Evolutionary conservation across 2,113 vertebrate species (phyloP), one percentile per base, ranked within the genome.

Genomic region (Anthoscopus minutus): DNA sequence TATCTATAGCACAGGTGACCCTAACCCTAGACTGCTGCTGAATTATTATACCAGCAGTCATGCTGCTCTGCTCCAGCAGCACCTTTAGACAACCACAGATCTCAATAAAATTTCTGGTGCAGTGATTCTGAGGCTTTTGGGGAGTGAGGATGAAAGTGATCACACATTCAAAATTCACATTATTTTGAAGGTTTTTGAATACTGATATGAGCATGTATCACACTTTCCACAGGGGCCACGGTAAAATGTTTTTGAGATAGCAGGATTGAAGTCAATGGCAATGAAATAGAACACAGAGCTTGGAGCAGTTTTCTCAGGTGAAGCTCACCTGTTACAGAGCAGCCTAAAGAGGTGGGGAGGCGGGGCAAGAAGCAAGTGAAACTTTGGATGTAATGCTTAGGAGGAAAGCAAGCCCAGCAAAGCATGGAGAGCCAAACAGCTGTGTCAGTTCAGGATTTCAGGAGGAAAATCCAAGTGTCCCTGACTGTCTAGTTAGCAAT

Each of bases 1-100:
- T 73, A 95, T 67, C 92, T 88, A 31, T 6, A 88, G 81, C 79
- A 73, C 81, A 95, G 81, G 66, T 89, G 74, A 90, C 76, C 72
- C 47, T 37, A 86, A 72, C 40, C 38, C 30, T 23, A 70, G 42
- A 19, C 54, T 62, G 20, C 53, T 76, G 70, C 35, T 4, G 10
- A 80, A 62, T 76, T 42, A 28, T 15, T 20, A 50, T 65, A 22
- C 33, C 88, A 54, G 85, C 9, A 69, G 31, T 53, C 30, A 13
- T 13, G 27, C 61, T 37, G 9, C 72, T 53, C 78, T 57, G 48
- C 86, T 82, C 19, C 7, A 74, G 62, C 28, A 53, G 73, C 58
- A 45, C 15, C 60, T 70, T 66, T 25, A 31, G 61, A 51, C 33
- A 48, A 33, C 1, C 37, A 48, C 16, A 86, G 40, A 62, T 35